Base-by-base conservation (phyloP, 2,797 vertebrate genomes). In the Odontamblyopus rebecca region DNA sequence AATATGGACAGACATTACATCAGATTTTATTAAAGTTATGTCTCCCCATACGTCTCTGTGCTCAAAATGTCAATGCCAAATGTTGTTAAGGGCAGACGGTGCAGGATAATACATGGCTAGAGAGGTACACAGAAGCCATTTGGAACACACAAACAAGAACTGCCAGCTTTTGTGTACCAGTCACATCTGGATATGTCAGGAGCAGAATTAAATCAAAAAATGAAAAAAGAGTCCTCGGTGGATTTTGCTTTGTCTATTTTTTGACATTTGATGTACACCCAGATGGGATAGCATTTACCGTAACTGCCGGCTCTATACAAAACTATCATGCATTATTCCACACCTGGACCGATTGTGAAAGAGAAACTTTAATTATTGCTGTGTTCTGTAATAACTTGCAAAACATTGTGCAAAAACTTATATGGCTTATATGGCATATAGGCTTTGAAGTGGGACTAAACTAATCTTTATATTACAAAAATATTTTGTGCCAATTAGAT, bases 41-140 rank as follows among this genome's bases (percentile, higher is more conserved):
- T 5, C 18, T 67, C 50, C 65, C 18, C 26, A 51, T 50, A 27
- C 26, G 6, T 66, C 63, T 19, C 26, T 53, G 23, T n/a, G 32
- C 65, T 67, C 32, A 67, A 67, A 67, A 54, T 67, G 65, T 32
- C 65, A 30, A 29, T 51, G 63, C 63, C 63, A 67, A 67, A 67
- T 67, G 65, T 30, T 53, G 44, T 67, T 67, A 67, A 32, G 29
- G 65, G 18, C 48, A 35, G 19, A 67, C 23, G 19, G 68, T 30
- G 67, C 6, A 27, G 41, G 41, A 26, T 19, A 59, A 59, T 48
- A 38, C 57, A 62, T 19, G 29, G 13, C 61, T 7, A 9, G 19
- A 61, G 61, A 27, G 7, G 48, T 72, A 41, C 61, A 48, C 65
- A 15, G 0, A 1, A 60, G 53, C 29, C 15, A 30, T 35, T 67